Conservation (phyloP, 2,797 vertebrate species). For the Macroramphosus scolopax region DNA sequence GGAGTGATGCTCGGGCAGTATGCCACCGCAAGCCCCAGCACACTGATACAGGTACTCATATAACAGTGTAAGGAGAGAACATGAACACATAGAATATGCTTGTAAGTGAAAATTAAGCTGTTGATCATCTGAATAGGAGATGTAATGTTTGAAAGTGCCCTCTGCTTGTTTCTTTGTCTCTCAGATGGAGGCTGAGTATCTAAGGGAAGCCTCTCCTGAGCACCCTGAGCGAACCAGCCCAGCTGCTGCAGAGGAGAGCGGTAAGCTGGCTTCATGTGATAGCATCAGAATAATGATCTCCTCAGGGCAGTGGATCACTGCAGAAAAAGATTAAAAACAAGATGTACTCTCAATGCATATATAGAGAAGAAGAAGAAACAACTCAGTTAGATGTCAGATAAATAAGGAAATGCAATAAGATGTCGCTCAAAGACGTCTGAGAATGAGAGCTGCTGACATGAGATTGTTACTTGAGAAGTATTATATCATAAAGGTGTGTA, state of each 20-base stretch:
- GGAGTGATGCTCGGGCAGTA: slow-evolving; percentile 76
- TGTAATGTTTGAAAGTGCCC: too few species aligned
- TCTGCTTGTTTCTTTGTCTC: slow-evolving; percentile 12
- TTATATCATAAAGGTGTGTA: too few species aligned
- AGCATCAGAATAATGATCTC: slow-evolving; percentile 6
- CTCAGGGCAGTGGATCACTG: slow-evolving; percentile 1
- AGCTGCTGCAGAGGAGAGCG: slow-evolving; percentile 20
- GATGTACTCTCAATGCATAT: not conserved
- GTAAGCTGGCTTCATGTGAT: slow-evolving; percentile 31
- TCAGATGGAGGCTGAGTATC: slow-evolving; percentile 40
- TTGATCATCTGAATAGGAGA: too few species aligned
- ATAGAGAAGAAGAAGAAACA: not conserved
- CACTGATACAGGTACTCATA: slow-evolving; percentile 76
- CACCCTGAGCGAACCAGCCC: slow-evolving; percentile 6
- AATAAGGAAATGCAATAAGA: too few species aligned
- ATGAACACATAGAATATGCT: too few species aligned
- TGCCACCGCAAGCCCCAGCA: slow-evolving; percentile 70
- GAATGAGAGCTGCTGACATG: too few species aligned
- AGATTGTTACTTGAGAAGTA: too few species aligned
- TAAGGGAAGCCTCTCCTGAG: slow-evolving; percentile 30
- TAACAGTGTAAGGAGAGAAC: not conserved
- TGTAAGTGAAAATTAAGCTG: too few species aligned
- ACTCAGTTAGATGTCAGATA: too few species aligned
- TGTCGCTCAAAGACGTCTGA: too few species aligned
- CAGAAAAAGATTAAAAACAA: too few species aligned